Evolutionary conservation across 2,797 vertebrate species (phyloP), one percentile per base, ranked within the genome.

Genomic region (Remorina albescens): DNA sequence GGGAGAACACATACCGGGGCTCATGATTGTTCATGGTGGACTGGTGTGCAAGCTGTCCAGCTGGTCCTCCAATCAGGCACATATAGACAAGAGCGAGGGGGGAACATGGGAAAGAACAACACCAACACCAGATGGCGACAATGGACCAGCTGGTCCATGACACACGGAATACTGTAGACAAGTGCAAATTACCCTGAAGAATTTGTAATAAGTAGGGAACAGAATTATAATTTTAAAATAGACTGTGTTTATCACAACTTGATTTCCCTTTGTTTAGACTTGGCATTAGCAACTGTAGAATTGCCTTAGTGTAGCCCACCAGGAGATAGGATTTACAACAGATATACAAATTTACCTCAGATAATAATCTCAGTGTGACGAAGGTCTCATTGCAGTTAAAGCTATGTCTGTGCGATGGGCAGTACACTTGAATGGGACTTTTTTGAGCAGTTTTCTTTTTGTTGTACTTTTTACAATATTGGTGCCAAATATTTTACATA

Each of bases 231-330:
- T 82, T 87, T 79, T 59, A 78, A 80, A 85, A 63, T 51, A 26
- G 25, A 71, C 66, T 80, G 37, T 75, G 66, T 71, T 56, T 71
- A n/a, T 72, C 57, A 34, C 76, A 56, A 86, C 81, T 80, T 26
- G 41, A 85, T 84, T 85, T 87, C 32, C 49, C 12, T 65, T 44
- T 71, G 62, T 84, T 78, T 73, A 71, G 54, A 79, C 53, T 50
- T 77, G 79, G 74, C 63, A 65, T 86, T 85, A 80, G 76, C 54
- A 58, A 37, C 84, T 70, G 13, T 61, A 79, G 60, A 87, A 76
- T 81, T 86, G 89, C 86, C 86, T 91, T 90, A 85, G 81, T 32
- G 58, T 88, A 76, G 73, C 79, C 76, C 46, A 37, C 50, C 76
- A 67, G 67, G 37, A 83, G 80, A 79, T 72, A 65, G 85, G 81